Percentiles rank a stretch among this genome's conserved stretches.
Evolutionary conservation across 2,888 invertebrate genomes (phyloP).

Genomic region (Epistrophella euchroma): DNA sequence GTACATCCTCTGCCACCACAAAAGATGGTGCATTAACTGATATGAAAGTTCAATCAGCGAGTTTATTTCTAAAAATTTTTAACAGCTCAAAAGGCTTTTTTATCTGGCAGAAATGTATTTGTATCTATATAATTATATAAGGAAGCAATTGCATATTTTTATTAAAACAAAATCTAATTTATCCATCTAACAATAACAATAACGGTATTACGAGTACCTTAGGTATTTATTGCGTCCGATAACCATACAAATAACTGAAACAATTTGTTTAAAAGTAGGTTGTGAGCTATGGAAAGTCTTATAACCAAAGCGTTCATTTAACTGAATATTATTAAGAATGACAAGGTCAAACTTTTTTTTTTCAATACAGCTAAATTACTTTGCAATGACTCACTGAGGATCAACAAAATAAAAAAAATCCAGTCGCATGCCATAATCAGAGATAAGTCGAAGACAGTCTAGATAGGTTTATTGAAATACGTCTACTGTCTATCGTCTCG

Average conservation of each 20-base stretch:
- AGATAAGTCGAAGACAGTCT: neutral
- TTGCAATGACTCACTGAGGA: neutral
- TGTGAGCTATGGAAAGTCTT: neutral
- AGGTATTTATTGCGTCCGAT: neutral
- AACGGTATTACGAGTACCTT: neutral
- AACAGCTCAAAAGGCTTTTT: too few species aligned
- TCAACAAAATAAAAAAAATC: constrained; percentile 4
- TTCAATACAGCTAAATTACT: neutral
- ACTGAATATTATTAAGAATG: neutral
- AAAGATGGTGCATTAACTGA: too few species aligned
- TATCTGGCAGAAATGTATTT: too few species aligned
- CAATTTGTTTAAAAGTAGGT: constrained; percentile 7
- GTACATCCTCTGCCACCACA: too few species aligned
- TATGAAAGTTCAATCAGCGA: too few species aligned
- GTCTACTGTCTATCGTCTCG: neutral
- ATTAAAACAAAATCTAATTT: neutral
- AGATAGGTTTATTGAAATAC: constrained; percentile 1
- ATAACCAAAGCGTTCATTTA: neutral
- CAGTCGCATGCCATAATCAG: constrained; percentile 6
- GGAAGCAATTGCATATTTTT: neutral
- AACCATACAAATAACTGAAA: constrained; percentile 1
- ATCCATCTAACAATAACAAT: constrained; percentile 8
- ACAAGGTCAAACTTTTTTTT: constrained; percentile 9
- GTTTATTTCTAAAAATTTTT: too few species aligned
- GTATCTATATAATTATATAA: too few species aligned